These are phyloP conservation scores for Peromyscus maniculatus DNA, from an alignment of 2,113 vertebrate genomes.

Conservation along the genomic window DNA sequence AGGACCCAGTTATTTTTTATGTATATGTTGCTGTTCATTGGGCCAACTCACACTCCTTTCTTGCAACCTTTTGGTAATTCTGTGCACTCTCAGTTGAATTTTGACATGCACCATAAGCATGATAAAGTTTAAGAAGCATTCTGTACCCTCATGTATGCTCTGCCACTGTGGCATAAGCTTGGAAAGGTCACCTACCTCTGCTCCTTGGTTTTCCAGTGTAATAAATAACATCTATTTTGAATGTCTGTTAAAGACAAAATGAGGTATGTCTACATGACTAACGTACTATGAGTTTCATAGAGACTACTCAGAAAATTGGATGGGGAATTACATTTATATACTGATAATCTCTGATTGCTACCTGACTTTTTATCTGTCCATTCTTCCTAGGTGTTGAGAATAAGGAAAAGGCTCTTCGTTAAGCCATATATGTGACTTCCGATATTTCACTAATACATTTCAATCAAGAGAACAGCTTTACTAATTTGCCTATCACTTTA, in stretches of 20 bases:
- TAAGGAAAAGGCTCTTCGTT: slow-evolving; percentile 80
- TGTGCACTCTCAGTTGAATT: not conserved
- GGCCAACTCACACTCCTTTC: not conserved
- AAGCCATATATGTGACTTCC: slow-evolving; percentile 79
- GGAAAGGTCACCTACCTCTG: not conserved
- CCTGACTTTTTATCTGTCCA: slow-evolving; percentile 80
- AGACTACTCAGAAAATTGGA: slow-evolving; percentile 61
- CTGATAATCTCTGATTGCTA: slow-evolving; percentile 59
- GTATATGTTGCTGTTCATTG: not conserved
- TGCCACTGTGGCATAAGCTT: not conserved
- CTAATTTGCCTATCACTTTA: slow-evolving; percentile 78
- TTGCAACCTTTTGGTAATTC: not conserved
- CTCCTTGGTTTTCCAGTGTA: slow-evolving; percentile 17
- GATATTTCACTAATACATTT: slow-evolving; percentile 79
- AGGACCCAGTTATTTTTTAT: not conserved
- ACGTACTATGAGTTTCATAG: slow-evolving; percentile 54
- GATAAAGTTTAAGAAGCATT: not conserved
- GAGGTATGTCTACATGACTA: slow-evolving; percentile 54
- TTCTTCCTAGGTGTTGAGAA: slow-evolving; percentile 81
- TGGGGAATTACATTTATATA: slow-evolving; percentile 43
- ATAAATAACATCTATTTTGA: not conserved
- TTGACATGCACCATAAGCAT: not conserved
- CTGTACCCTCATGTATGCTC: not conserved
- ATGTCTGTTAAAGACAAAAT: slow-evolving; percentile 19
- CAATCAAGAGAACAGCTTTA: slow-evolving; percentile 79